These are phyloP conservation scores for Pipistrellus pipistrellus DNA, from an alignment of 2,797 vertebrate species.

Conservation along the genomic window DNA sequence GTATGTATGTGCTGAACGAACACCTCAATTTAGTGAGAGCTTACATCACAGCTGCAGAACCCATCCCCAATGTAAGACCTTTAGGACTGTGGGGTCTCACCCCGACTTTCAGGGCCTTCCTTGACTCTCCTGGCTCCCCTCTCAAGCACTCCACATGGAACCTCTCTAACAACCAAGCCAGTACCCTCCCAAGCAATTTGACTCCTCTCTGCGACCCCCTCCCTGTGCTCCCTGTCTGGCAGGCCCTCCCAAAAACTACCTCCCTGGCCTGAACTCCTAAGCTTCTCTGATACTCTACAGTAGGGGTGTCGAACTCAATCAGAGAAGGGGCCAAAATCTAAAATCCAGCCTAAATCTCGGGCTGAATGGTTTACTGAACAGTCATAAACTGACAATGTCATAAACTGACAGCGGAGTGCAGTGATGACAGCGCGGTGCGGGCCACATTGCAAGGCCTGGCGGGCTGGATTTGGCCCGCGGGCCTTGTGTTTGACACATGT, in stretches of 20 bases:
- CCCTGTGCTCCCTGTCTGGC: background rate
- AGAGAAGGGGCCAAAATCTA: too few species aligned
- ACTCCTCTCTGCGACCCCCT: background rate
- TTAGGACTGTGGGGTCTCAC: background rate
- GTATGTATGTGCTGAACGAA: rapidly evolving
- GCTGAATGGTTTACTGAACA: too few species aligned
- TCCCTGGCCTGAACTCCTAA: background rate
- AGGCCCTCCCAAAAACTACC: background rate
- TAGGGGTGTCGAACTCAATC: too few species aligned
- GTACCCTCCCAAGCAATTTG: background rate
- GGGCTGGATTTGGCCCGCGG: too few species aligned
- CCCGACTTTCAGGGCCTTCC: background rate
- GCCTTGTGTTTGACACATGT: too few species aligned
- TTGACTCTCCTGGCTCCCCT: background rate
- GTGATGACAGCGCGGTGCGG: too few species aligned
- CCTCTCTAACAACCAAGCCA: background rate
- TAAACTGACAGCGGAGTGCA: too few species aligned
- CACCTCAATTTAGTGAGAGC: background rate
- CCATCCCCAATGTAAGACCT: background rate
- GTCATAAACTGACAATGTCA: too few species aligned
- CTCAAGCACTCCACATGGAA: background rate
- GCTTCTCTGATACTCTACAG: background rate
- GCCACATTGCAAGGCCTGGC: too few species aligned
- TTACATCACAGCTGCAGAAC: background rate
- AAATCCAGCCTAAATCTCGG: too few species aligned